phyloP scores from a whole-genome alignment of 2,113 vertebrate genomes.

The Bucco capensis region DNA sequence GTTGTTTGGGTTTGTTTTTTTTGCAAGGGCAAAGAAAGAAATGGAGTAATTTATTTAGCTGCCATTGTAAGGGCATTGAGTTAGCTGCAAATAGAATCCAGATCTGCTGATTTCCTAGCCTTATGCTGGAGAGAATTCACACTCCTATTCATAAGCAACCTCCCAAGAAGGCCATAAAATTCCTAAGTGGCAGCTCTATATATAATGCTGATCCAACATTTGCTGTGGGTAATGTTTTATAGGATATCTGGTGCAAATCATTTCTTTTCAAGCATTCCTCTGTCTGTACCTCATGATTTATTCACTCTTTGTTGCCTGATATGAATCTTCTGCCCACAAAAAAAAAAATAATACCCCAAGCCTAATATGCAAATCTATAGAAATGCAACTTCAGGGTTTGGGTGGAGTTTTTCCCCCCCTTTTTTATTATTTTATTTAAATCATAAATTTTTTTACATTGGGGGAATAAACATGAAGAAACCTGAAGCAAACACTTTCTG shows the following conservation, averaged over 20 bases:
- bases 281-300: conserved; percentile 50
- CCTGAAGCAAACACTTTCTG: background rate
- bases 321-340: background rate
- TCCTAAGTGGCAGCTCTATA: conserved; percentile 43
- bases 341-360: background rate
- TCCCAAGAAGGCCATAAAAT: conserved; percentile 65
- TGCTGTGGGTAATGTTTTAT: conserved; percentile 50
- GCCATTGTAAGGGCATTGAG: conserved; percentile 5
- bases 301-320: conserved; percentile 36
- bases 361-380: conserved; percentile 20
- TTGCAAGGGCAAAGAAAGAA: conserved; percentile 26
- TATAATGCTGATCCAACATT: conserved; percentile 52
- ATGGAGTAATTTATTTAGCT: conserved; percentile 26
- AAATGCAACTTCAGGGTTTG: conserved; percentile 16
- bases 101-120: background rate
- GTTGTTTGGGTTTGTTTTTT: no score
- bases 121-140: background rate
- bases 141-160: background rate
- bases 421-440: background rate
- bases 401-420: background rate
- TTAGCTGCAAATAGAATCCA: conserved; percentile 40
- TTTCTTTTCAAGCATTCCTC: conserved; percentile 31
- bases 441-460: conserved; percentile 39
- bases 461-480: background rate
- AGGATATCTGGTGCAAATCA: conserved; percentile 58